Base-by-base conservation (phyloP, 1,140 invertebrate species). In the Agrilus planipennis region DNA sequence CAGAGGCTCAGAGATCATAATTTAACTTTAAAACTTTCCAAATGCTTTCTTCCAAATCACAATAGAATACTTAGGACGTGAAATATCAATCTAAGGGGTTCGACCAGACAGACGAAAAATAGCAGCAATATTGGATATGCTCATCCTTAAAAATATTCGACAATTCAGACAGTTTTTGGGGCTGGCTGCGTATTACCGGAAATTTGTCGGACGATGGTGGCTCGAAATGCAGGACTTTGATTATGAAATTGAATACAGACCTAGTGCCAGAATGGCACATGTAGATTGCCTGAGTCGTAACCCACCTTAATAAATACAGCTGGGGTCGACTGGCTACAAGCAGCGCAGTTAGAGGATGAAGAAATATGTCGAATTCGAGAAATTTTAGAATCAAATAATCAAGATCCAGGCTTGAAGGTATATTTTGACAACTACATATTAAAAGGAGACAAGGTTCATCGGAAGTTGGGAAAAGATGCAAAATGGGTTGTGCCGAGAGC, bases 161-260 rank as follows among this genome's bases (percentile, higher is more conserved):
- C 45, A 47, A 2, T 36, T 60, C 2, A 34, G 48, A 31, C 37
- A 51, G 16, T 57, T 60, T 44, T 19, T 59, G 2, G 54, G 58
- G 6, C 41, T 58, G n/a, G 42, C 40, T 2, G 46, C 46, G 9
- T 53, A 47, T 39, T 58, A 55, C 34, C 15, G 54, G 20, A 23
- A 52, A n/a, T 58, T 56, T 35, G 39, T 53, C 4, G n/a, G n/a
- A n/a, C n/a, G 62, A 25, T 68, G 63, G 64, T 31, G 42, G 12
- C 22, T 57, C 10, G 18, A 42, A 28, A 29, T 63, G 4, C 58
- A 62, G 51, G 49, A 53, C 30, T n/a, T n/a, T n/a, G n/a, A n/a
- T 34, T 58, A 58, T 37, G 42, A 55, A 35, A 50, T 61, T 23
- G 42, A 53, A 17, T 55, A 62, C 41, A 44, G 56, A 45, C 25